Conservation (phyloP, 2,888 invertebrate genomes). For the Cabera pusaria region DNA sequence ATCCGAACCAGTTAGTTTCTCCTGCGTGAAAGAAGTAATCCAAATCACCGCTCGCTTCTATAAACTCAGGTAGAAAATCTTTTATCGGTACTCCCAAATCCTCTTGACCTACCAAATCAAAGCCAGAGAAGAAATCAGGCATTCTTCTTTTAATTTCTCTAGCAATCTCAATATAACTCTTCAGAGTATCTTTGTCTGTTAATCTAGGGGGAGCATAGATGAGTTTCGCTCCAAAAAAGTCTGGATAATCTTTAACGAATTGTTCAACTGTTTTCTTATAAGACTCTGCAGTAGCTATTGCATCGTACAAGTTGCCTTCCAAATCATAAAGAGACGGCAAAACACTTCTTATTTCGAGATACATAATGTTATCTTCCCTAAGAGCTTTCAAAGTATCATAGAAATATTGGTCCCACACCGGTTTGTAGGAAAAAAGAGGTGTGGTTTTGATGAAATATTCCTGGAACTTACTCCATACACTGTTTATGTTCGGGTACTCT, state of each 20-base stretch:
- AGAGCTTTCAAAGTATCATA: conserved; percentile 85
- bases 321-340: conserved; percentile 86
- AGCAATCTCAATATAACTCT: conserved; percentile 71
- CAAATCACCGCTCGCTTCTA: conserved; percentile 71
- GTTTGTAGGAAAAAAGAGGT: conserved; percentile 83
- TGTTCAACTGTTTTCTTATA: conserved; percentile 81
- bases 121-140: conserved; percentile 89
- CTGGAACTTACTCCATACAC: conserved; percentile 84
- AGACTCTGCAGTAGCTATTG: conserved; percentile 78
- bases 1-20: conserved; percentile 90
- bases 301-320: conserved; percentile 81
- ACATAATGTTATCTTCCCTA: conserved; percentile 87
- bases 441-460: conserved; percentile 78
- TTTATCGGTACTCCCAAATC: conserved; percentile 86
- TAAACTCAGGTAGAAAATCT: conserved; percentile 82
- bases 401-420: conserved; percentile 86
- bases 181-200: conserved; percentile 61
- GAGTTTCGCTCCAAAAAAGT: conserved; percentile 86
- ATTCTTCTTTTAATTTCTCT: conserved; percentile 70
- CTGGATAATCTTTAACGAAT: conserved; percentile 84
- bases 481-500: conserved; percentile 79
- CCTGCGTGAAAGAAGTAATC: conserved; percentile 91
- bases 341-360: conserved; percentile 86
- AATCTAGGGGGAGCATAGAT: conserved; percentile 87
- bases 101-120: conserved; percentile 93